Conservation (phyloP, 2,797 vertebrate genomes). For the Microcaecilia unicolor region DNA sequence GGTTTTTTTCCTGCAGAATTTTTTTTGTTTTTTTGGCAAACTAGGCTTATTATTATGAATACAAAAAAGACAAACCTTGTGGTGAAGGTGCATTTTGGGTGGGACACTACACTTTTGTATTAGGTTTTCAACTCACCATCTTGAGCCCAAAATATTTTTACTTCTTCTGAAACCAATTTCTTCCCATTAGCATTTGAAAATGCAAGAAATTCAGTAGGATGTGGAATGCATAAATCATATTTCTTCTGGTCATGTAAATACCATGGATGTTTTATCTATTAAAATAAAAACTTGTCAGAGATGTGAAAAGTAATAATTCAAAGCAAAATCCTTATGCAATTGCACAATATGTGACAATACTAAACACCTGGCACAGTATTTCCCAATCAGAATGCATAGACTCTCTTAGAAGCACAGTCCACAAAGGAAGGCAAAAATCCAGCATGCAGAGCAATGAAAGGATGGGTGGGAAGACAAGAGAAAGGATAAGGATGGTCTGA, state of each 20-base stretch:
- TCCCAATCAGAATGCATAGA: too few species aligned
- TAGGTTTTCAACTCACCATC: conserved; percentile 35
- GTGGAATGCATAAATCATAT: conserved; percentile 13
- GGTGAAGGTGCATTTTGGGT: conserved; percentile 30
- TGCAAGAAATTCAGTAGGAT: conserved; percentile 25
- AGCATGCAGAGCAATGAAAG: too few species aligned
- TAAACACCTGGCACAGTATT: too few species aligned
- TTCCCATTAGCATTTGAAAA: conserved; percentile 20
- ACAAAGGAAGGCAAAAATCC: too few species aligned
- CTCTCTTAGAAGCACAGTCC: too few species aligned
- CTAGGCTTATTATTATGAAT: too few species aligned
- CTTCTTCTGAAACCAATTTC: conserved; percentile 1
- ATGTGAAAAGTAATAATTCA: neutral
- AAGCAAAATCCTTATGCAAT: neutral
- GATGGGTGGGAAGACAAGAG: too few species aligned
- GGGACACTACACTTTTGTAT: conserved; percentile 15
- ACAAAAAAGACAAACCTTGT: conserved; percentile 54
- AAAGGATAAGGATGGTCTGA: too few species aligned
- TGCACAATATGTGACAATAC: neutral
- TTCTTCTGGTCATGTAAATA: conserved; percentile 27
- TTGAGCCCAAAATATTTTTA: conserved; percentile 17
- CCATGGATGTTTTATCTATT: conserved; percentile 69
- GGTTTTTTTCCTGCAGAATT: too few species aligned
- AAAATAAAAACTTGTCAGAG: conserved; percentile 1
- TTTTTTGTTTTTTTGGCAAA: too few species aligned